Evolutionary conservation across 92 coral and sea anemone genomes (phyloP).

Genomic region (Phymanthus crucifer): DNA sequence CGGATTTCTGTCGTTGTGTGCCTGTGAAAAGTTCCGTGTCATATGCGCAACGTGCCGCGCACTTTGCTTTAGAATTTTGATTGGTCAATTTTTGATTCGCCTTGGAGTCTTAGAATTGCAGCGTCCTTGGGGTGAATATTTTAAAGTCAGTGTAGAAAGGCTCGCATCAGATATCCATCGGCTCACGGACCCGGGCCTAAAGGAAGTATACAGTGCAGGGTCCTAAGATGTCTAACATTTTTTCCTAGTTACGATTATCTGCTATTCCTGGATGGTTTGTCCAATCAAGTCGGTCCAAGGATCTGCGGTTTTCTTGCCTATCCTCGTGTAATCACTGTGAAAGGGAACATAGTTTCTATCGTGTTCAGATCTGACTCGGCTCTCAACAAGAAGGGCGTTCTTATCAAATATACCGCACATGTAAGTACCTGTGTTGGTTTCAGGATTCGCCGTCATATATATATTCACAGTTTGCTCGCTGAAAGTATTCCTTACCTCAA

Average conservation of each 20-base stretch:
- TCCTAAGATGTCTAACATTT: not conserved
- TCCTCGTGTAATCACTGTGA: constrained; percentile 33
- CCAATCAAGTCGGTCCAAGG: constrained; percentile 42
- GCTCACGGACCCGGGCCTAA: no score
- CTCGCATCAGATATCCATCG: no score
- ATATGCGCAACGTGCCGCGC: no score
- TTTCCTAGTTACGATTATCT: constrained; percentile 77
- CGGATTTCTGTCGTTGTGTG: no score
- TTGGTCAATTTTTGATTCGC: no score
- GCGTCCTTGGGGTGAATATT: no score
- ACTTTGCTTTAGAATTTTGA: no score
- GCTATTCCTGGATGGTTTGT: constrained; percentile 58
- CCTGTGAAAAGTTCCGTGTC: no score
- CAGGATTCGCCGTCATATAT: not conserved
- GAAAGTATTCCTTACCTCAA: not conserved
- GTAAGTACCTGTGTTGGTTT: constrained; percentile 13
- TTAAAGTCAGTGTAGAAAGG: no score
- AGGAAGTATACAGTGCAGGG: no score
- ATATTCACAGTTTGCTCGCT: no score
- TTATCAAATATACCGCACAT: constrained; percentile 40
- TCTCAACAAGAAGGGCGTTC: constrained; percentile 29
- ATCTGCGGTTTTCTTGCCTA: constrained; percentile 31
- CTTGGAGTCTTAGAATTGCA: no score
- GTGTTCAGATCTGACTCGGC: constrained; percentile 41
- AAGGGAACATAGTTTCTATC: constrained; percentile 35